Evolutionary conservation across 2,797 vertebrate species (phyloP).

Genomic region (Remorina albescens): DNA sequence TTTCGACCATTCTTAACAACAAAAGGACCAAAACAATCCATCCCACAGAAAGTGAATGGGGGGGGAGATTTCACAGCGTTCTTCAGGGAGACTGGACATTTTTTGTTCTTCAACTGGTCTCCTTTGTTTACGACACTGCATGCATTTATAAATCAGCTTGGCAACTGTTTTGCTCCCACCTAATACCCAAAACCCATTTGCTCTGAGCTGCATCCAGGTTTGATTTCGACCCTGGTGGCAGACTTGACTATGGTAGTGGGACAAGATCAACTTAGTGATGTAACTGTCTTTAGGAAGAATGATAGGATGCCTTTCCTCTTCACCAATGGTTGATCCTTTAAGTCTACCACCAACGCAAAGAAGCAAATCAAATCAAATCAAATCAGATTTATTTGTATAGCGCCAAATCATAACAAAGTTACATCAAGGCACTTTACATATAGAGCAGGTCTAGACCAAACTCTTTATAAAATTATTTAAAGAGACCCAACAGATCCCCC

Average conservation of each 20-base stretch:
- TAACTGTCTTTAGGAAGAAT: conserved; percentile 41
- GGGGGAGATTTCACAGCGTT: conserved; percentile 19
- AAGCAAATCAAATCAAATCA: no score
- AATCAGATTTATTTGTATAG: no score
- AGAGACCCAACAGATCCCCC: no score
- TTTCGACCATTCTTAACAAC: background rate
- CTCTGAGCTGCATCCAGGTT: conserved; percentile 43
- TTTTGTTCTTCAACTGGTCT: conserved; percentile 22
- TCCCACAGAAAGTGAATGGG: conserved; percentile 23
- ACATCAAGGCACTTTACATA: no score
- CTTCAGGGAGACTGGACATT: conserved; percentile 36
- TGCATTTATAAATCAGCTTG: conserved; percentile 28
- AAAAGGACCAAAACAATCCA: conserved; percentile 21
- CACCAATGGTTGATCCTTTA: conserved; percentile 15
- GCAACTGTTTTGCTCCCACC: conserved; percentile 38
- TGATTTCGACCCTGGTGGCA: conserved; percentile 43
- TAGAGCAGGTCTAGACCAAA: no score
- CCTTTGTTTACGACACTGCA: conserved; percentile 29
- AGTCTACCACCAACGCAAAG: conserved; percentile 40
- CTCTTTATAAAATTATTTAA: no score
- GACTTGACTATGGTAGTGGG: background rate
- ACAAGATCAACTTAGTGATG: conserved; percentile 40
- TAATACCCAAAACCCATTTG: conserved; percentile 52
- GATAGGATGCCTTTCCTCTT: conserved; percentile 24
- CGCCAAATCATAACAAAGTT: no score